Conservation (phyloP, 2,888 invertebrate genomes). For the Synanthedon vespiformis region DNA sequence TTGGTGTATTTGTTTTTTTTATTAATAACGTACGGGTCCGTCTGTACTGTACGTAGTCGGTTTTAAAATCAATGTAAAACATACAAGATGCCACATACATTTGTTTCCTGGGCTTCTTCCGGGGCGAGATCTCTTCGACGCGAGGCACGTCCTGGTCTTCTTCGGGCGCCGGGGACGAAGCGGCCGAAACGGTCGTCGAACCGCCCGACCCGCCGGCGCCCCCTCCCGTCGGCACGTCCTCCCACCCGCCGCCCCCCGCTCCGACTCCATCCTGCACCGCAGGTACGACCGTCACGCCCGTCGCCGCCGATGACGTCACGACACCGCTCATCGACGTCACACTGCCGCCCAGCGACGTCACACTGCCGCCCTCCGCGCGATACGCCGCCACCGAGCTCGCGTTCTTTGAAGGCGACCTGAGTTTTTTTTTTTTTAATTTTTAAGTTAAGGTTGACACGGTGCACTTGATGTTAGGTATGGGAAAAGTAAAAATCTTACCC, state of each 20-base stretch:
- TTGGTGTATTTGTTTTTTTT: too few species aligned
- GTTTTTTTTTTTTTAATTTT: too few species aligned
- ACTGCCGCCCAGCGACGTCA: not conserved
- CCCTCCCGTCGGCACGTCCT: constrained; percentile 25
- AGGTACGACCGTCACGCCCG: constrained; percentile 3
- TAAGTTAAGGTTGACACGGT: too few species aligned
- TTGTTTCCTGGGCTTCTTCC: constrained; percentile 93
- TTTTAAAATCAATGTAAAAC: not conserved
- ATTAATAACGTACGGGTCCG: too few species aligned
- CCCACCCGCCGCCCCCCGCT: constrained; percentile 28
- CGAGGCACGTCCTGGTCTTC: constrained; percentile 51
- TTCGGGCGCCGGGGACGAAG: constrained; percentile 82
- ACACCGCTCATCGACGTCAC: not conserved
- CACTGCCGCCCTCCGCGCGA: not conserved
- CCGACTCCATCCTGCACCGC: constrained; percentile 8
- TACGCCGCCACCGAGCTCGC: constrained; percentile 5
- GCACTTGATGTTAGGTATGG: too few species aligned
- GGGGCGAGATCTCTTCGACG: constrained; percentile 66
- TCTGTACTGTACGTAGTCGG: too few species aligned
- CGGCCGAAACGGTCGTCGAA: constrained; percentile 89
- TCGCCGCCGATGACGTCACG: constrained; percentile 65
- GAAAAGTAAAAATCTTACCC: constrained; percentile 50
- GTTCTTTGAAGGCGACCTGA: constrained; percentile 16
- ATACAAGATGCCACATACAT: constrained; percentile 71
- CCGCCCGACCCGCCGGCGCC: constrained; percentile 59